A percentile compares a stretch with the other conserved stretches of the same genome.
Conservation (phyloP, 2,113 vertebrate genomes). For the Rhabdornis inornatus region DNA sequence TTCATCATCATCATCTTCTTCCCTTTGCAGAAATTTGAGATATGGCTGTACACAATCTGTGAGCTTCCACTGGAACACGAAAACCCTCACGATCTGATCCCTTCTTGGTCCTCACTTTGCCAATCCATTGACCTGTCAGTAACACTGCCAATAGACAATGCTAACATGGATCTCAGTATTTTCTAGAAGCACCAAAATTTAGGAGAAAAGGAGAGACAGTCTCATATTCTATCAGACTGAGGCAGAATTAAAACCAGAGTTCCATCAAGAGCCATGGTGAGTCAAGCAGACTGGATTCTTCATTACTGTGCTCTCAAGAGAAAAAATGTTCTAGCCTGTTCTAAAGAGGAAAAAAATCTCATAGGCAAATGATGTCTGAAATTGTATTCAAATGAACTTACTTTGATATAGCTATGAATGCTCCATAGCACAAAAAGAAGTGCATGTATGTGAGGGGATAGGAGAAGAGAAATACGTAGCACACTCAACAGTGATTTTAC, state of each 20-base stretch:
- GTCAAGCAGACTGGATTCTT: background rate
- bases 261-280: background rate
- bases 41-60: background rate
- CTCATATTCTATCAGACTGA: background rate
- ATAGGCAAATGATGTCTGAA: background rate
- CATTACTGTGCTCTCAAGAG: background rate
- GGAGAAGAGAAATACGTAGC: background rate
- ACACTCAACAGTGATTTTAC: background rate
- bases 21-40: background rate
- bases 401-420: background rate
- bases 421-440: background rate
- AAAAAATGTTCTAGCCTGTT: background rate
- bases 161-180: background rate
- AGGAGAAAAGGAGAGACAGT: background rate
- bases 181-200: background rate
- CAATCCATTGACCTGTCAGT: background rate
- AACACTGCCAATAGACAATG: background rate
- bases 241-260: background rate
- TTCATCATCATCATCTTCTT: background rate
- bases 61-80: background rate
- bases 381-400: background rate
- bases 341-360: background rate
- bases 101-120: background rate
- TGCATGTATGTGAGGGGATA: background rate
- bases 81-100: background rate